Conservation (phyloP, 2,113 vertebrate species). For the Diphyllodes magnificus region DNA sequence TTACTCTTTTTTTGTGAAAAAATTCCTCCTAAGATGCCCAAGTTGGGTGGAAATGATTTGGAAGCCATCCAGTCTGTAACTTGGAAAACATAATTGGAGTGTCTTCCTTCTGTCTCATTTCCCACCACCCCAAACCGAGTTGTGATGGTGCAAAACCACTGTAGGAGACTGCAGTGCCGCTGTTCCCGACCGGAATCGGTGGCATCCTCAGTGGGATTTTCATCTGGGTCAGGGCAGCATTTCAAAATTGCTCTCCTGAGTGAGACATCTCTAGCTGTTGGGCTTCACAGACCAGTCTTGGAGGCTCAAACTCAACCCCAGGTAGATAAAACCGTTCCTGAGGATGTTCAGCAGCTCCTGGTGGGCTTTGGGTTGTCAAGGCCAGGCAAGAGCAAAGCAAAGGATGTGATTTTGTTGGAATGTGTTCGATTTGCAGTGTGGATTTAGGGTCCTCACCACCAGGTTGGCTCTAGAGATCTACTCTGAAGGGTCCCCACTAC, state of each 20-base stretch:
- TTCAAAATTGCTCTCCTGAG: background rate
- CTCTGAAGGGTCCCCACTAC: background rate
- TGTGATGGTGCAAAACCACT: background rate
- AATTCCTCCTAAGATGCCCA: background rate
- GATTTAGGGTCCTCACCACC: background rate
- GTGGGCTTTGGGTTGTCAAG: background rate
- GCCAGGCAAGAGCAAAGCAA: background rate
- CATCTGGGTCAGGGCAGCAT: background rate
- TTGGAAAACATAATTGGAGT: background rate
- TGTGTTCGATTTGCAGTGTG: background rate
- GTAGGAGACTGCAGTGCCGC: accelerated
- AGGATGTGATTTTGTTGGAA: background rate
- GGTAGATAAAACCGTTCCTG: background rate
- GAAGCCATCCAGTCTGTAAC: background rate
- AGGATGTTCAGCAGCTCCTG: background rate
- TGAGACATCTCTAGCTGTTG: background rate
- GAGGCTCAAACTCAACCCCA: background rate
- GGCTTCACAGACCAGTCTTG: background rate
- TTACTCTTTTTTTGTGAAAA: background rate
- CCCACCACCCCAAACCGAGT: background rate
- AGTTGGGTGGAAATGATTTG: background rate
- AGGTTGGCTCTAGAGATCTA: background rate
- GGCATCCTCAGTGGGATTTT: background rate
- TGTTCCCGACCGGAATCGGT: accelerated
- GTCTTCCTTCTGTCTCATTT: background rate